phyloP scores from a whole-genome alignment of 2,113 vertebrate species.

The Cisticola juncidis region DNA sequence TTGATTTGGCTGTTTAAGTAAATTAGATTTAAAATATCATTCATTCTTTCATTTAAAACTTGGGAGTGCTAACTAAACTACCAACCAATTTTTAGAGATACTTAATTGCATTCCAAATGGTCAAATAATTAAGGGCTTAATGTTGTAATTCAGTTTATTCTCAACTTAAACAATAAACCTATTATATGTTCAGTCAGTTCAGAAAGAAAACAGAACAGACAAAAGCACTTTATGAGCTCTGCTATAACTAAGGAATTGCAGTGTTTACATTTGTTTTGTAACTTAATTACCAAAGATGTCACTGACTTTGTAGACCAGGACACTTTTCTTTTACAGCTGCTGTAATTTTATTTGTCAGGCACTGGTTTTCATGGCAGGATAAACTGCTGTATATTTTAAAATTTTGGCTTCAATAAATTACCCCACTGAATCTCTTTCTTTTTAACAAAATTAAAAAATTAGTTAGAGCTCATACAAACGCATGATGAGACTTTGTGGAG shows the following conservation, averaged over 20 bases:
- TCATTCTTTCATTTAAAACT: constrained; percentile 52
- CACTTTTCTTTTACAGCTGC: constrained; percentile 48
- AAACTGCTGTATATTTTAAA: constrained; percentile 35
- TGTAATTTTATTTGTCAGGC: constrained; percentile 55
- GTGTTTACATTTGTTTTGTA: constrained; percentile 38
- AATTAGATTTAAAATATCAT: constrained; percentile 34
- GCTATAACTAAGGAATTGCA: constrained; percentile 18
- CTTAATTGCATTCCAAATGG: constrained; percentile 50
- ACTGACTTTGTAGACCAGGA: constrained; percentile 53
- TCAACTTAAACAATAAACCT: constrained; percentile 48
- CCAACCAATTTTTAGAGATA: constrained; percentile 12
- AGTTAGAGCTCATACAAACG: background rate
- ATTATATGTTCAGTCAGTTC: constrained; percentile 61
- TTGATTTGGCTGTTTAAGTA: background rate
- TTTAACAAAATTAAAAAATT: background rate
- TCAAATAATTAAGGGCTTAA: constrained; percentile 63
- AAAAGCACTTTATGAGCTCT: constrained; percentile 14
- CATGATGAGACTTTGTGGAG: background rate
- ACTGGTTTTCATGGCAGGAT: constrained; percentile 22
- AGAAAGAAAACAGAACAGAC: constrained; percentile 40
- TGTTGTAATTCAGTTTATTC: constrained; percentile 47
- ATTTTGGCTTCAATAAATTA: background rate
- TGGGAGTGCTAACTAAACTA: constrained; percentile 25
- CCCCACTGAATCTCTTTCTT: background rate
- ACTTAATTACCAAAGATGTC: constrained; percentile 56